Evolutionary conservation across 2,888 invertebrate species (phyloP), one percentile per base, ranked within the genome.

Genomic region (Nomada hirtipes): DNA sequence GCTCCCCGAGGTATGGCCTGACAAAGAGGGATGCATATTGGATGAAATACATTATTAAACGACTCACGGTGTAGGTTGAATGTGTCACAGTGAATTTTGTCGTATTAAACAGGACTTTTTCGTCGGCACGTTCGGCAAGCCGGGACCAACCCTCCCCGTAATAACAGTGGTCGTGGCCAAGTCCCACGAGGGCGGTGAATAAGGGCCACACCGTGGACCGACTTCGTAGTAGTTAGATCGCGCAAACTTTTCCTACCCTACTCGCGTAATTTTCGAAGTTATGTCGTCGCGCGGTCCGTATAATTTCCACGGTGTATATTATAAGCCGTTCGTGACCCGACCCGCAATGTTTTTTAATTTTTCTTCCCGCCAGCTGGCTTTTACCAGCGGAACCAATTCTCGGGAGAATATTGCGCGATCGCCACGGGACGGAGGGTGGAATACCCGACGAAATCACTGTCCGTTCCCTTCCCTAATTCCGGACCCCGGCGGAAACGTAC

Each of bases 161-260:
- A 88, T 88, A 88, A 88, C 85, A 85, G 82, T 80, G 76, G 82
- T 85, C 79, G 85, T 64, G 82, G 86, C 86, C 84, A 78, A 87
- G 87, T 88, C 88, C 88, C 88, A 88, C 60, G 87, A 80, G 88
- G 78, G 84, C 89, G 89, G 88, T 90, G 90, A 90, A 90, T 90
- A 90, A 90, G 90, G 90, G 89, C 88, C 87, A 84, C 88, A 88
- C 88, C 90, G 90, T 90, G 90, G 89, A 88, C 89, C 84, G 90
- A 90, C 89, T 90, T 90, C 89, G 85, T 88, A 90, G 90, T 83
- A 89, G 89, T 88, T 84, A 75, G 87, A 88, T 88, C 86, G 86
- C 80, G 79, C 79, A 86, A 88, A 88, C 89, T 88, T 88, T 88
- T 82, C 78, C 69, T 86, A 88, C 82, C 86, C 86, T 85, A 86